These are phyloP conservation scores for Druon quercuslanigerum DNA, from an alignment of 1,140 invertebrate species.

Conservation along the genomic window DNA sequence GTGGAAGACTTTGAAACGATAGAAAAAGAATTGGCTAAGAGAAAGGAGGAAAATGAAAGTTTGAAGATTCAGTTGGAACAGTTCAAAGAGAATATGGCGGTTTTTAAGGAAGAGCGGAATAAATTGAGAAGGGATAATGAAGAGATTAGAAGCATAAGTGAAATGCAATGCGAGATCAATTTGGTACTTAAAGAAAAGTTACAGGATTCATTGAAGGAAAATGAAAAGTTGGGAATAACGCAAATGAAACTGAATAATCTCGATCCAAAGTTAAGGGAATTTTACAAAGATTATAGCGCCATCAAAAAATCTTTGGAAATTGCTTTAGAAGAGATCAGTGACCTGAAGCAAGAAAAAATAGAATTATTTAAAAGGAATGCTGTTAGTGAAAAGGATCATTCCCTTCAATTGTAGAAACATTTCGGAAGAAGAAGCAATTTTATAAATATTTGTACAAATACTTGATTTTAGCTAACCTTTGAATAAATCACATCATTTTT, in stretches of 20 bases:
- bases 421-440: too few relatives aligned
- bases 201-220: conserved; percentile 34
- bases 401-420: too few relatives aligned
- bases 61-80: conserved; percentile 38
- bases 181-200: conserved; percentile 34
- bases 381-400: too few relatives aligned
- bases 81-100: conserved; percentile 35
- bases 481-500: too few relatives aligned
- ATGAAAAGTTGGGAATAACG: conserved; percentile 33
- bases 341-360: conserved; percentile 8
- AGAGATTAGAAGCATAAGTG: conserved; percentile 32
- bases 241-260: background rate
- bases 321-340: conserved; percentile 31
- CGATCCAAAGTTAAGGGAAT: conserved; percentile 28
- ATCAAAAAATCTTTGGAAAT: conserved; percentile 38
- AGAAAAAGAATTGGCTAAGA: background rate
- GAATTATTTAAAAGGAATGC: background rate
- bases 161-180: conserved; percentile 41
- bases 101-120: conserved; percentile 41
- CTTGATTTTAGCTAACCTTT: too few relatives aligned
- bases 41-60: conserved; percentile 29
- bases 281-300: conserved; percentile 36
- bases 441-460: too few relatives aligned
- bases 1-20: too few relatives aligned
- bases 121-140: conserved; percentile 38